These are phyloP conservation scores for Aquatica leii DNA, from an alignment of 2,888 invertebrate species.

Conservation along the genomic window DNA sequence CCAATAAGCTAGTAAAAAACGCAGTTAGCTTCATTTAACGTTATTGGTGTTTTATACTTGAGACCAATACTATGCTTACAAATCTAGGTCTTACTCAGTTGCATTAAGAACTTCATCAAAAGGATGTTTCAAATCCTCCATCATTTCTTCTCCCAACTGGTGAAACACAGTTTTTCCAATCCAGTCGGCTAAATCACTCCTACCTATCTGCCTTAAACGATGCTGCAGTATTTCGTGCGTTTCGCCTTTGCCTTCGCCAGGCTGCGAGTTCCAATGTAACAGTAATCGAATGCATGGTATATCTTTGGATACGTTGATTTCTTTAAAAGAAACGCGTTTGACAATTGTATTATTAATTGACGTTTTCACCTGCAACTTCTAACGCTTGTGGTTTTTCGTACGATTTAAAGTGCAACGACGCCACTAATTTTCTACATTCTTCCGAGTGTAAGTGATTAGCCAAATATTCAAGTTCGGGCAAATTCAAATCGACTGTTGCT, in stretches of 20 bases:
- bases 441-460: slow-evolving; percentile 65
- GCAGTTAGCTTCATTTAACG: no score
- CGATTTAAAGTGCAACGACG: slow-evolving; percentile 65
- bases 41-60: no score
- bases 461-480: slow-evolving; percentile 62
- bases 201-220: slow-evolving; percentile 67
- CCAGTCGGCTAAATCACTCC: slow-evolving; percentile 68
- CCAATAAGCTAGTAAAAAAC: no score
- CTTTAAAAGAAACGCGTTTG: slow-evolving; percentile 40
- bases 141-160: slow-evolving; percentile 63
- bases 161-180: slow-evolving; percentile 66
- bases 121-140: slow-evolving; percentile 50
- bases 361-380: slow-evolving; percentile 60
- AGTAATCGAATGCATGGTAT: slow-evolving; percentile 66
- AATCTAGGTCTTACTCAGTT: slow-evolving; percentile 28
- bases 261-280: slow-evolving; percentile 66
- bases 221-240: slow-evolving; percentile 66
- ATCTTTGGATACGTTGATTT: slow-evolving; percentile 62
- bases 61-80: no score
- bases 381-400: slow-evolving; percentile 60
- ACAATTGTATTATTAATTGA: not conserved
- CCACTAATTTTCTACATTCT: slow-evolving; percentile 68
- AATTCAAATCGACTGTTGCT: slow-evolving; percentile 56
- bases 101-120: slow-evolving; percentile 46
- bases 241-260: slow-evolving; percentile 64